phyloP scores from a whole-genome alignment of 53 echinoderm and acorn worm species.

The Crossaster papposus region DNA sequence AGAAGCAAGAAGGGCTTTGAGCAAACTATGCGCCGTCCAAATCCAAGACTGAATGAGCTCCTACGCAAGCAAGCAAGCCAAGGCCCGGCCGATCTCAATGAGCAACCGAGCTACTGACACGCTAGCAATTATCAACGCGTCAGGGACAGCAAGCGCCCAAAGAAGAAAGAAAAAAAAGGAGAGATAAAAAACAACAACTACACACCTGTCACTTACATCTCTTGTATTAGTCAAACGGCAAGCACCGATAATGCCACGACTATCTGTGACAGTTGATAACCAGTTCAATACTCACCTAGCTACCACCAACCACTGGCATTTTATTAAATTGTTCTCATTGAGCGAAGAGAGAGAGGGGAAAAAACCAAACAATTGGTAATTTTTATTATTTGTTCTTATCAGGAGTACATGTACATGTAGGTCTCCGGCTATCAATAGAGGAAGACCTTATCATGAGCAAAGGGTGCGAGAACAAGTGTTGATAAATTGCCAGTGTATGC shows the following conservation, averaged over 20 bases:
- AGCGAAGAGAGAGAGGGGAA: background rate
- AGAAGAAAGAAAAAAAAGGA: background rate
- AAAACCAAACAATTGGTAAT: constrained; percentile 11
- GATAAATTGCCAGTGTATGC: constrained; percentile 51
- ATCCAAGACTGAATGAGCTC: constrained; percentile 13
- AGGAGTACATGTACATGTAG: no score
- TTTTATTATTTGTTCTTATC: background rate
- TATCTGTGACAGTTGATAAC: constrained; percentile 19
- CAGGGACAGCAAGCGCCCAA: background rate
- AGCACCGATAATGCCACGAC: constrained; percentile 34
- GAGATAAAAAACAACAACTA: no score
- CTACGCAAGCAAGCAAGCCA: background rate
- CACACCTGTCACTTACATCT: constrained; percentile 46
- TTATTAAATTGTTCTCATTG: constrained; percentile 43
- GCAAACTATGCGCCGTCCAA: background rate
- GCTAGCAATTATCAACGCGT: constrained; percentile 42
- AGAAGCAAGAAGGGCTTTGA: background rate
- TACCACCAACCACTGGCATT: constrained; percentile 15
- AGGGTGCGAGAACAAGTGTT: constrained; percentile 30
- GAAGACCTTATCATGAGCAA: constrained; percentile 1
- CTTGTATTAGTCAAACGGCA: constrained; percentile 10
- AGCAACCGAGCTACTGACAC: constrained; percentile 32
- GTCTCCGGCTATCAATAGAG: constrained; percentile 18
- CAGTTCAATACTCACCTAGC: background rate
- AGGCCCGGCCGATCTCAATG: background rate